Evolutionary conservation across 1,140 invertebrate genomes (phyloP).

Genomic region (Anastrepha obliqua): DNA sequence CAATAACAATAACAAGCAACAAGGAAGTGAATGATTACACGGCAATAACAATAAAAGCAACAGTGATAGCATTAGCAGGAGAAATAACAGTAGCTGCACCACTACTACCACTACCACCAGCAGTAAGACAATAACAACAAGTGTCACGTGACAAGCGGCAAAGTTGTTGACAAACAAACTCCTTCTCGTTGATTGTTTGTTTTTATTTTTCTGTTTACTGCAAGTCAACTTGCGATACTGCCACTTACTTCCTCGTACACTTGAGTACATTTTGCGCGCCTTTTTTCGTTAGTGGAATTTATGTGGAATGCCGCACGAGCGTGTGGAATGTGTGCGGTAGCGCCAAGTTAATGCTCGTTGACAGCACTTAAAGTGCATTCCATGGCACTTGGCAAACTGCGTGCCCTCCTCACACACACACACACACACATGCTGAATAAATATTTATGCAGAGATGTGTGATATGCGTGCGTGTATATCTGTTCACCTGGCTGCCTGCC

Average conservation of each 20-base stretch:
- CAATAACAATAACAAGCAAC: conserved; percentile 19
- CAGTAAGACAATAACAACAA: conserved; percentile 29
- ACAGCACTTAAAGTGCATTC: conserved; percentile 47
- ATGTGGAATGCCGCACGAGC: conserved; percentile 16
- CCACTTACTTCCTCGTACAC: too few relatives aligned
- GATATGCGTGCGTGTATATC: neutral
- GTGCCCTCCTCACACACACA: conserved; percentile 7
- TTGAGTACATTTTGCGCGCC: neutral
- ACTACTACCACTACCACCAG: neutral
- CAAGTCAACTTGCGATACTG: neutral
- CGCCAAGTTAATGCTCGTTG: conserved; percentile 5
- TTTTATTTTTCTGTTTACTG: neutral
- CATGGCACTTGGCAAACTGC: conserved; percentile 35
- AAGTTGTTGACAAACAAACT: conserved; percentile 51
- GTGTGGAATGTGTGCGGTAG: conserved; percentile 13
- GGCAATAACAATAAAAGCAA: conserved; percentile 53
- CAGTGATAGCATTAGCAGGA: neutral
- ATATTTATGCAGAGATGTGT: neutral
- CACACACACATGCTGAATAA: neutral
- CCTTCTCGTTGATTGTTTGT: neutral
- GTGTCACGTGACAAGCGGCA: conserved; percentile 28
- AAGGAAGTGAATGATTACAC: neutral
- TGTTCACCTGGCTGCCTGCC: neutral
- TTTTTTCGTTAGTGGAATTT: conserved; percentile 35
- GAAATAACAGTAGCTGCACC: neutral